These are phyloP conservation scores for Poeciliopsis paucimaculata DNA, from an alignment of 2,797 vertebrate species.

Conservation along the genomic window DNA sequence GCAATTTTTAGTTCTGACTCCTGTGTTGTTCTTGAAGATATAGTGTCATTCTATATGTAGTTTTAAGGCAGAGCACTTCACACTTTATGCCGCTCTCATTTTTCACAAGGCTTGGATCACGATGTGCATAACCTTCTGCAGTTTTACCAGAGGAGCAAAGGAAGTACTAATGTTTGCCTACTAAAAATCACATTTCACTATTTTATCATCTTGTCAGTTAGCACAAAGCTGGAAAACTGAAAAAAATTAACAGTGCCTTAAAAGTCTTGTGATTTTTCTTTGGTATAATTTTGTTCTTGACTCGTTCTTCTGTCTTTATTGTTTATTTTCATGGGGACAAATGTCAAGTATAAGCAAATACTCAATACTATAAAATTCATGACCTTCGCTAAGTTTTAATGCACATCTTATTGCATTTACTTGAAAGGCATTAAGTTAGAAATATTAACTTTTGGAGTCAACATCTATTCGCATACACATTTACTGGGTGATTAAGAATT, in stretches of 20 bases:
- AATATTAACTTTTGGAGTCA: neutral
- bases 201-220: neutral
- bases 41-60: constrained; percentile 38
- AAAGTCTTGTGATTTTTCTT: neutral
- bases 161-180: constrained; percentile 7
- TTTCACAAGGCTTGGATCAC: constrained; percentile 11
- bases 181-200: neutral
- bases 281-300: neutral
- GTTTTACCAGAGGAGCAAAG: neutral
- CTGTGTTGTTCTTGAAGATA: constrained; percentile 48
- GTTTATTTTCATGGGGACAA: too few species aligned
- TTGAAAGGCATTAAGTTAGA: neutral
- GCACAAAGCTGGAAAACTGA: neutral
- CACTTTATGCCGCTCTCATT: constrained; percentile 16
- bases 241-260: neutral
- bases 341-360: too few species aligned
- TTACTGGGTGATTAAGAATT: neutral
- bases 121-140: neutral
- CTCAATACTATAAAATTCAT: too few species aligned
- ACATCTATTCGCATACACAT: neutral
- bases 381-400: neutral
- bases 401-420: neutral
- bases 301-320: neutral
- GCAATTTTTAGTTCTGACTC: constrained; percentile 60
- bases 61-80: constrained; percentile 38